Base-by-base conservation (phyloP, 2,888 invertebrate genomes). In the Cosmorhoe ocellata region DNA sequence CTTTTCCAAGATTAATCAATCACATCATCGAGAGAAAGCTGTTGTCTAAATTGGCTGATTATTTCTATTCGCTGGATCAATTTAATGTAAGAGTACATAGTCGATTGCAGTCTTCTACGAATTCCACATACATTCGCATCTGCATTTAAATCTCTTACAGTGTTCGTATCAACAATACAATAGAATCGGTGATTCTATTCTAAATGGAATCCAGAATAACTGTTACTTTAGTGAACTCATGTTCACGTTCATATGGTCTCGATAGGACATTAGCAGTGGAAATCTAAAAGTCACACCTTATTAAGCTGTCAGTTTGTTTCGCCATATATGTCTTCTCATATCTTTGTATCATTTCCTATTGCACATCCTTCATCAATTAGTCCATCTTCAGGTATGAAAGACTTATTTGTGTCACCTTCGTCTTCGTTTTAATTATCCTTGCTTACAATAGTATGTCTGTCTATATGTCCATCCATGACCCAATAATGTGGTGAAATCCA, bases 401-500 rank as follows among this genome's bases (percentile, higher is more conserved):
- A 59, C 63, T 68, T 57, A 53, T 64, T 64, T 60, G 60, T 65
- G 64, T 58, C 63, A 48, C 55, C 60, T 38, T 66, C 63, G 63
- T 68, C 63, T 54, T 69, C 63, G 67, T 58, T 63, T 72, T 68
- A 72, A 71, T 75, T 74, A 74, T 71, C 78, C 77, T 81, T 71
- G 74, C 64, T 61, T 34, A 62, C 70, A 68, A 72, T 76, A 69
- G 68, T 68, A 64, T 46, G 66, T 66, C 61, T 60, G 61, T 59
- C 60, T 46, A 66, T 66, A 60, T 60, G 61, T 59, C 60, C 81
- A 81, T 70, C 87, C 87, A 79, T 88, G 88, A 88, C 88, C 88
- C 86, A 87, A 83, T 87, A 87, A 75, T 78, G 80, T 79, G 79
- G 89, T 87, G 89, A 89, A 90, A 90, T 87, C 88, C 81, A 84